Conservation (phyloP, 2,797 vertebrate genomes). For the Myotis pilosus region DNA sequence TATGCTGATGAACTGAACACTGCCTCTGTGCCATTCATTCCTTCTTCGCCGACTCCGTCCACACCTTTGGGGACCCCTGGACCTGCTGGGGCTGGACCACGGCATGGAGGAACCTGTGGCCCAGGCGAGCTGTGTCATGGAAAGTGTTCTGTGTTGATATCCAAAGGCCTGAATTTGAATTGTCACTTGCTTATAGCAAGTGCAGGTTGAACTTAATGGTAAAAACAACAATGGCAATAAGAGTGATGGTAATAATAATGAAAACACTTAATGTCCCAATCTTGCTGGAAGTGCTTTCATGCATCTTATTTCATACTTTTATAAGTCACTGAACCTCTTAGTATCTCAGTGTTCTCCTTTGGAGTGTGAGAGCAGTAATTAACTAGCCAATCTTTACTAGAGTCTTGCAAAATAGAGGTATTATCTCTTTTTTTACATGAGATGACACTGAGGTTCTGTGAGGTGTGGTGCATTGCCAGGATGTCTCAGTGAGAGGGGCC, state of each 20-base stretch:
- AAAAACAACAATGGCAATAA: not conserved
- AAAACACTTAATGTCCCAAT: not conserved
- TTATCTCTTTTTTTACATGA: not conserved
- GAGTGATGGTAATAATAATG: not conserved
- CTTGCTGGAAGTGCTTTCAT: not conserved
- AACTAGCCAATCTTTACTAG: not conserved
- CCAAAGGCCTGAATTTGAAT: not conserved
- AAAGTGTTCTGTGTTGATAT: not conserved
- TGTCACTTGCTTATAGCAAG: not conserved
- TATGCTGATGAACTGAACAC: no score
- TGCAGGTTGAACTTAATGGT: not conserved
- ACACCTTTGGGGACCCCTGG: no score
- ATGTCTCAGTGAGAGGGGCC: not conserved
- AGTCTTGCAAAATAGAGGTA: not conserved
- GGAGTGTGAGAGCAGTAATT: not conserved
- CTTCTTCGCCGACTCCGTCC: no score
- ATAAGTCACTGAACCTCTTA: not conserved
- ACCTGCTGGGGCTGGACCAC: no score
- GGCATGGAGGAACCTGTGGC: no score
- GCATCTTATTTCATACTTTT: not conserved
- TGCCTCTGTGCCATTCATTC: no score
- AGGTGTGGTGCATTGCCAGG: not conserved
- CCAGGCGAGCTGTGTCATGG: not conserved
- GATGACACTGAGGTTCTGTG: not conserved
- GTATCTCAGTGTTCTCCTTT: not conserved